Evolutionary conservation across 2,113 vertebrate genomes (phyloP), one percentile per base, ranked within the genome.

Genomic region (Gavia stellata): DNA sequence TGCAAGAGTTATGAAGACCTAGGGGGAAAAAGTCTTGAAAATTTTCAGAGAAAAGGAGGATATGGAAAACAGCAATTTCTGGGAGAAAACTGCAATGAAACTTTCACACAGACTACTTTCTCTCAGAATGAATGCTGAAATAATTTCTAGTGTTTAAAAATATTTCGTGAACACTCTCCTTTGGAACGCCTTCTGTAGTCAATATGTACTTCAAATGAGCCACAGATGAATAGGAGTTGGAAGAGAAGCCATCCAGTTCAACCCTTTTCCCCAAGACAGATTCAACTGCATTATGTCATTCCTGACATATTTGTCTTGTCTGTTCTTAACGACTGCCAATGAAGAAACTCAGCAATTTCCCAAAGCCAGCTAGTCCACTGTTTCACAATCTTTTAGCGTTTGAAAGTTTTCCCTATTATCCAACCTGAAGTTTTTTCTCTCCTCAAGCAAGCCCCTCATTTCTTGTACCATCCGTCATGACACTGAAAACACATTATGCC

Each of bases 221-320:
- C 85, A 85, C 90, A 94, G 87, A 90, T 56, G 62, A 92, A 65
- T 55, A 78, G 0, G 0, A 82, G 81, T 17, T 94, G 93, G 81
- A 82, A 65, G 58, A 93, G 55, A 53, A 52, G 5, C 29, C 83
- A 74, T 58, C 68, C 70, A 81, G 74, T 45, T n/a, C 92, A 80
- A 49, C 31, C 31, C 62, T 62, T 20, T 90, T 53, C 84, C 87
- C 70, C 70, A 90, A 58, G 81, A 85, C 81, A 86, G 58, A 86
- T 77, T 68, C 85, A 82, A 42, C 62, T 61, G 19, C 74, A 80
- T 86, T 18, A 90, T 53, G 85, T 86, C 94, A 96, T 73, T 88
- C 78, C 78, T 94, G 62, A 93, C 93, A 73, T 75, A 90, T 36
- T 92, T 92, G 34, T 90, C 90, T 88, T 63, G 58, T 80, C 92